phyloP scores from a whole-genome alignment of 2,113 vertebrate genomes.

The Gadus macrocephalus region DNA sequence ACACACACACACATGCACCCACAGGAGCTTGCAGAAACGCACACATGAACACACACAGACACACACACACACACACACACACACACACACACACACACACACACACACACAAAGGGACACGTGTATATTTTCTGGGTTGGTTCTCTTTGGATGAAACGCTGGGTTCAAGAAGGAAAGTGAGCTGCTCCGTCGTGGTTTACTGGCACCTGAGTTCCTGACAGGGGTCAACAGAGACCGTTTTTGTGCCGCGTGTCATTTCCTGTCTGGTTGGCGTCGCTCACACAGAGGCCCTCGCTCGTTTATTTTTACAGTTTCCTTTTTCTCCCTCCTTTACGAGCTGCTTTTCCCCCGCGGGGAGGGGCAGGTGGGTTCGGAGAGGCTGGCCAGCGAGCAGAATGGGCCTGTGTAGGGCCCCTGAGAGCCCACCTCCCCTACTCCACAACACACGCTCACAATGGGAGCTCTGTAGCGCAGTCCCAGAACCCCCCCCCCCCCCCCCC shows the following conservation, averaged over 20 bases:
- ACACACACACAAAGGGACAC: constrained; percentile 8
- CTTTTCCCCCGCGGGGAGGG: constrained; percentile 65
- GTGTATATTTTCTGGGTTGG: not conserved
- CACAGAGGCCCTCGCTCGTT: constrained; percentile 67
- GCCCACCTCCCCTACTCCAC: constrained; percentile 61
- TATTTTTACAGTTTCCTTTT: constrained; percentile 81
- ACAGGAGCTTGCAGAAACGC: too few relatives aligned
- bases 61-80: too few relatives aligned
- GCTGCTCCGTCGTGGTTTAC: constrained; percentile 25
- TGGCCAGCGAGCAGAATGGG: constrained; percentile 55
- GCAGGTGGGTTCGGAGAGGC: constrained; percentile 59
- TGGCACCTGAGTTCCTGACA: constrained; percentile 54
- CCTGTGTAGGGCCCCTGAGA: constrained; percentile 57
- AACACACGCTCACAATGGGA: constrained; percentile 76
- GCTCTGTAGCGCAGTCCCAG: constrained; percentile 71
- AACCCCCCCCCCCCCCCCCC: constrained; percentile 64
- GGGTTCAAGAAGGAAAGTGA: constrained; percentile 19
- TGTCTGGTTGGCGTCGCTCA: constrained; percentile 66
- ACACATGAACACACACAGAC: too few relatives aligned
- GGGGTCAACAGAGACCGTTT: constrained; percentile 68
- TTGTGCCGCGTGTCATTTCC: constrained; percentile 74
- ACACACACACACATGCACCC: too few relatives aligned
- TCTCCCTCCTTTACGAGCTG: constrained; percentile 57
- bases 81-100: too few relatives aligned
- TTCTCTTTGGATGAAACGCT: constrained; percentile 13